Evolutionary conservation across 2,113 vertebrate genomes (phyloP).

Genomic region (Bubo scandiacus): DNA sequence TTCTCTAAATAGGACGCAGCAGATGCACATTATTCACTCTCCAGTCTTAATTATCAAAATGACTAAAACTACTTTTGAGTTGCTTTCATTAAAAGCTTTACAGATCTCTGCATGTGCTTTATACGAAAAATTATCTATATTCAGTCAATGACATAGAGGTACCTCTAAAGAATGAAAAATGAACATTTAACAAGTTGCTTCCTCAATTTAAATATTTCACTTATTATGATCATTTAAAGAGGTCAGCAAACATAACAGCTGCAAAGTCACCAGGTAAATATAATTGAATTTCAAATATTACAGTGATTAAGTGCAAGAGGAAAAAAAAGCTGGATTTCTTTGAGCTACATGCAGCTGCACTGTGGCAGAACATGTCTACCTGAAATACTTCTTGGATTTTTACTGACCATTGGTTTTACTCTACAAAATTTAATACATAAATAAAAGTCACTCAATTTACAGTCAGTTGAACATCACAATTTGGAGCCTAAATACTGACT

Average conservation of each 20-base stretch:
- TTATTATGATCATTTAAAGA: background rate
- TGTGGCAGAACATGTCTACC: background rate
- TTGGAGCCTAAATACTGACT: background rate
- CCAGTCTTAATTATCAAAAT: background rate
- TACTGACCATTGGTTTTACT: background rate
- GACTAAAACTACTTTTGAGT: background rate
- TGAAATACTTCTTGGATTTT: background rate
- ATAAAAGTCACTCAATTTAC: background rate
- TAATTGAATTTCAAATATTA: constrained; percentile 23
- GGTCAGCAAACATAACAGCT: background rate
- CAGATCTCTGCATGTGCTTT: background rate
- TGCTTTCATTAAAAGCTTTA: background rate
- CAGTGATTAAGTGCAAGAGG: background rate
- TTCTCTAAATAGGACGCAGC: background rate
- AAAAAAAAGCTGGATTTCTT: background rate
- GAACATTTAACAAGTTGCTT: background rate
- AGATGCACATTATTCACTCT: background rate
- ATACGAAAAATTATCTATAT: background rate
- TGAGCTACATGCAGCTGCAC: background rate
- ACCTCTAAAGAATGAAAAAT: background rate
- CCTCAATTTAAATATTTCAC: background rate
- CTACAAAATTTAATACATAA: background rate
- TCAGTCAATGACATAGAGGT: background rate
- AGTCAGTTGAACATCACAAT: background rate
- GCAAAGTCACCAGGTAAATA: background rate